A percentile compares a stretch with the other conserved stretches of the same genome.
phyloP scores from a whole-genome alignment of 1,140 invertebrate species.

The Epicauta chinensis region DNA sequence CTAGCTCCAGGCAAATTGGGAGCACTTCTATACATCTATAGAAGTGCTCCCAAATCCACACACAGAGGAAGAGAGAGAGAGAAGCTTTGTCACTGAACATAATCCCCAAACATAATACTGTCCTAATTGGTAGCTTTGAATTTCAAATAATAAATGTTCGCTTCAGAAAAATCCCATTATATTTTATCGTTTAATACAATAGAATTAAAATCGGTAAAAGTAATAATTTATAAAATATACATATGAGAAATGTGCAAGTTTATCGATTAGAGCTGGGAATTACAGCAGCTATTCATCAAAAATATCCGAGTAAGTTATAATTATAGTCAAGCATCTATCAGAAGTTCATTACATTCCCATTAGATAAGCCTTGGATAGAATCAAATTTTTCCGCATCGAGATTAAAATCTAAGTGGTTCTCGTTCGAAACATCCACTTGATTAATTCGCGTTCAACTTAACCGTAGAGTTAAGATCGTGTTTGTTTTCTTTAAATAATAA shows the following conservation, averaged over 20 bases:
- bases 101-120: no score
- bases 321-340: slow-evolving; percentile 3
- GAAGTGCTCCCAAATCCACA: no score
- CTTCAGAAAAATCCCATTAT: no score
- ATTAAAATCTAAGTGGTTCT: slow-evolving; percentile 4
- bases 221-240: no score
- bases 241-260: no score
- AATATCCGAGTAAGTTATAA: slow-evolving; percentile 5
- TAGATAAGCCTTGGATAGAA: slow-evolving; percentile 10
- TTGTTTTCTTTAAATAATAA: slow-evolving; percentile 26
- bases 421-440: slow-evolving; percentile 1
- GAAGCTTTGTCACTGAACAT: no score
- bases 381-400: slow-evolving; percentile 3
- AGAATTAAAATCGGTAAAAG: no score
- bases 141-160: no score
- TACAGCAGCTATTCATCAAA: background rate
- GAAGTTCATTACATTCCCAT: slow-evolving; percentile 13
- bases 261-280: slow-evolving; percentile 2
- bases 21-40: no score
- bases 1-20: slow-evolving; percentile 2
- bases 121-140: no score
- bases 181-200: no score
- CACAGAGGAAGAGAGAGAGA: no score
- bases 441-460: slow-evolving; percentile 4
- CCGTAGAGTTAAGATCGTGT: background rate